Percentiles rank a stretch among this genome's conserved stretches.
Evolutionary conservation across 2,888 invertebrate species (phyloP).

Genomic region (Timema podura): DNA sequence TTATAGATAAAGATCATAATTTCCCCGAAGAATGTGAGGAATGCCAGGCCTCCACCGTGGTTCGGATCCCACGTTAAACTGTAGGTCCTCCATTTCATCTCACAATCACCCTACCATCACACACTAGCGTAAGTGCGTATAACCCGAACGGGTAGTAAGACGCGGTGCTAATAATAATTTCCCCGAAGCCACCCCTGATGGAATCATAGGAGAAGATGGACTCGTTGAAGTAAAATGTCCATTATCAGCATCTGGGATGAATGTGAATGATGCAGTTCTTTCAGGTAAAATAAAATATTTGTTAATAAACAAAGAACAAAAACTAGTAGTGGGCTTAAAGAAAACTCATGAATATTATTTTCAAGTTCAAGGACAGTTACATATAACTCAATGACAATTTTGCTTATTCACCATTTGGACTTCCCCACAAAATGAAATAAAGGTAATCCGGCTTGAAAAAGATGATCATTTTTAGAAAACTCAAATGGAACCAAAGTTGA

Average conservation of each 20-base stretch:
- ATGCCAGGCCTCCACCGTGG: too few species aligned
- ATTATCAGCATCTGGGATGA: slow-evolving; percentile 24
- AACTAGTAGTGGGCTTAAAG: too few species aligned
- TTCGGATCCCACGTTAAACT: too few species aligned
- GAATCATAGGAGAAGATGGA: slow-evolving; percentile 30
- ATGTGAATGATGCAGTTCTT: slow-evolving; percentile 23
- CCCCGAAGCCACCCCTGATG: slow-evolving; percentile 35
- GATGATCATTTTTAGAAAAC: slow-evolving; percentile 11
- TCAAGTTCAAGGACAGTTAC: slow-evolving; percentile 24
- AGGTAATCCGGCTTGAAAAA: background rate
- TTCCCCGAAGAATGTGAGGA: too few species aligned
- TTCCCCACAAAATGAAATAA: background rate
- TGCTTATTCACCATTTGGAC: slow-evolving; percentile 17
- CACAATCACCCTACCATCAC: too few species aligned
- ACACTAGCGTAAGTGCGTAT: too few species aligned
- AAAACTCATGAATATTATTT: slow-evolving; percentile 5
- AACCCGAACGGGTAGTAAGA: too few species aligned
- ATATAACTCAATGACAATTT: slow-evolving; percentile 4
- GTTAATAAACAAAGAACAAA: too few species aligned
- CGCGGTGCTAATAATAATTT: too few species aligned
- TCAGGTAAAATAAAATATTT: slow-evolving; percentile 5
- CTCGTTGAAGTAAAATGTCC: slow-evolving; percentile 36
- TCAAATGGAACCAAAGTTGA: background rate
- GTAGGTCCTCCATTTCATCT: too few species aligned
- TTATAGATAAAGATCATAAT: slow-evolving; percentile 34